These are phyloP conservation scores for Raja brachyura DNA, from an alignment of 2,113 vertebrate genomes.

Conservation along the genomic window DNA sequence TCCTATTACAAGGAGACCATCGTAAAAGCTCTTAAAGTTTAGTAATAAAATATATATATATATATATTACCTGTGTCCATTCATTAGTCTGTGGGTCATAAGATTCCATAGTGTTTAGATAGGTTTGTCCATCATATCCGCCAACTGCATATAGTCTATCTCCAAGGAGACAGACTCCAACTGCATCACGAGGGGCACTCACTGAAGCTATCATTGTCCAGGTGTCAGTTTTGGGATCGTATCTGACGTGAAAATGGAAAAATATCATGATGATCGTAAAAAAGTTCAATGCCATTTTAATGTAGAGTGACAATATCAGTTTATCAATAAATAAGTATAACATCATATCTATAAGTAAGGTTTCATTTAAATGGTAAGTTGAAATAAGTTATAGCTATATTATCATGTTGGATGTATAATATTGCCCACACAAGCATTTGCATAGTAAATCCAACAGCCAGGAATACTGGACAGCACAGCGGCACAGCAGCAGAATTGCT, in stretches of 20 bases:
- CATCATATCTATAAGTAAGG: background rate
- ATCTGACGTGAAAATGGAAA: conserved; percentile 50
- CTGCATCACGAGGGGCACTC: conserved; percentile 67
- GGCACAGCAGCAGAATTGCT: too few species aligned
- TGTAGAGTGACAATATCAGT: background rate
- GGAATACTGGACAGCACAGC: too few species aligned
- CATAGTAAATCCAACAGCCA: background rate
- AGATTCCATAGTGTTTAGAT: conserved; percentile 67
- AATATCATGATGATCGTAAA: background rate
- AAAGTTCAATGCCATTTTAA: too few species aligned
- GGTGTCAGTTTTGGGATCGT: conserved; percentile 69
- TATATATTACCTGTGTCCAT: conserved; percentile 61
- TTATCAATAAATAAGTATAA: background rate
- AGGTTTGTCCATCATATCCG: conserved; percentile 68
- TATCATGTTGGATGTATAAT: background rate
- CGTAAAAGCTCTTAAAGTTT: background rate
- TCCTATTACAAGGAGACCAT: too few species aligned
- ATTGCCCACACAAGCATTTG: background rate
- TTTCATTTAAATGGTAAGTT: background rate
- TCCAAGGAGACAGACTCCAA: conserved; percentile 67
- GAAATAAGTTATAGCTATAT: background rate
- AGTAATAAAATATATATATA: background rate
- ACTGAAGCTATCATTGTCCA: conserved; percentile 69
- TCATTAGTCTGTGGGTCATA: conserved; percentile 69
- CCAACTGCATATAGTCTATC: conserved; percentile 66